phyloP scores from a whole-genome alignment of 2,113 vertebrate genomes.

The Lamprotornis superbus region DNA sequence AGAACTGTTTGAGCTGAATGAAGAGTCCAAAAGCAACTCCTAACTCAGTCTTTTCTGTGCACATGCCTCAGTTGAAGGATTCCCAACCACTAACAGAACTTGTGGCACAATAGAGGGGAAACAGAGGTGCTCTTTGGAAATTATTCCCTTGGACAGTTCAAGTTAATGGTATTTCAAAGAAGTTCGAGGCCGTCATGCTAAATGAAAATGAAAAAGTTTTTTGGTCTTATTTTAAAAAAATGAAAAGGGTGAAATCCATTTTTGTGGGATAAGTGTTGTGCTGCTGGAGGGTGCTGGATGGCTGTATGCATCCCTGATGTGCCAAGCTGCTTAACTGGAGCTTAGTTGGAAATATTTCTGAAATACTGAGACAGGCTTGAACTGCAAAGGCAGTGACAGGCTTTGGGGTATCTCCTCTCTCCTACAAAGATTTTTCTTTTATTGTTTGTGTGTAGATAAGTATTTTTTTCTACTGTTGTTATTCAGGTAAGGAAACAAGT shows the following conservation, averaged over 20 bases:
- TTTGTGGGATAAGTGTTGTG: background rate
- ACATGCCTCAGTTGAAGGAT: background rate
- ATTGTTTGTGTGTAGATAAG: background rate
- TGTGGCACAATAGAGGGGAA: background rate
- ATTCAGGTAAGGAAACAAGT: background rate
- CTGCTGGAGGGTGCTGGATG: background rate
- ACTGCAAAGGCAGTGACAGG: background rate
- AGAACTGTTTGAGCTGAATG: background rate
- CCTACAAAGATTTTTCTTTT: background rate
- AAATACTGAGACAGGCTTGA: background rate
- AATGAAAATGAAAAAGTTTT: background rate
- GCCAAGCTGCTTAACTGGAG: background rate
- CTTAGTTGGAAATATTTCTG: background rate
- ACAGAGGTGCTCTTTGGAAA: background rate
- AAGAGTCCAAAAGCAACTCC: background rate
- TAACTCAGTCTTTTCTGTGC: background rate
- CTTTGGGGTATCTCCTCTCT: background rate
- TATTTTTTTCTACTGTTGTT: background rate
- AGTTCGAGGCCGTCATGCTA: background rate
- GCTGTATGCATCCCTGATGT: background rate
- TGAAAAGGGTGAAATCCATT: background rate
- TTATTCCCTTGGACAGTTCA: background rate
- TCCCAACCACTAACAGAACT: background rate
- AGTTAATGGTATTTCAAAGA: background rate
- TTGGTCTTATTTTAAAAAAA: background rate